Base-by-base conservation (phyloP, 2,797 vertebrate genomes). In the Liparis tanakae region DNA sequence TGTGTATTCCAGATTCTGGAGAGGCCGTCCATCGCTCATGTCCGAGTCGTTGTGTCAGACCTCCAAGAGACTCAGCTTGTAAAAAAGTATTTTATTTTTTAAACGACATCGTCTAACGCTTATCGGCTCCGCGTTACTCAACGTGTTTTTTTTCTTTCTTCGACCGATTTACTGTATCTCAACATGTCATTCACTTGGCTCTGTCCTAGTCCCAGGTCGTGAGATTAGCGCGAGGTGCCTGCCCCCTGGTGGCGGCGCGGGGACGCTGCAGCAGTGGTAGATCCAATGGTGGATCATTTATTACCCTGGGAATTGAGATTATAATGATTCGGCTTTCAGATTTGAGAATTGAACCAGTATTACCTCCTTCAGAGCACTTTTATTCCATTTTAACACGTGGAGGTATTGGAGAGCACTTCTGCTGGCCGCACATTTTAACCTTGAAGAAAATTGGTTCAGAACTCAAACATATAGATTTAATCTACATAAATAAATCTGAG, bases 181-280 rank as follows among this genome's bases (percentile, higher is more conserved):
- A 54, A 58, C 43, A 6, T 20, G 17, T 46, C 43, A 44, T 20
- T 70, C 57, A 61, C 22, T 55, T 50, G 34, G 17, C 13, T 33
- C 39, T 14, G 6, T 6, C 37, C 6, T 17, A 15, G 50, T 10
- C 44, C 33, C 33, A 22, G 20, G 25, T 56, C 10, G 6, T 15
- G 3, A 30, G 33, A n/a, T 80, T 30, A 71, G 20, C n/a, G 1
- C 17, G 55, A 25, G 18, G 56, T 10, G 55, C 25, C 18, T 63
- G 79, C 91, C 81, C 85, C 80, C 89, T 79, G 43, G 79, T 86
- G 92, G 87, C 46, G 3, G 5, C 10, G 18, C 0, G 0, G 0
- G 6, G 36, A 39, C 15, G 4, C 0, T 81, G 63, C 79, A 82
- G 57, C 50, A 15, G n/a, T 50, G 4, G 10, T 41, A 22, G 14